These are phyloP conservation scores for Atethmia centrago DNA, from an alignment of 2,888 invertebrate species.

Conservation along the genomic window DNA sequence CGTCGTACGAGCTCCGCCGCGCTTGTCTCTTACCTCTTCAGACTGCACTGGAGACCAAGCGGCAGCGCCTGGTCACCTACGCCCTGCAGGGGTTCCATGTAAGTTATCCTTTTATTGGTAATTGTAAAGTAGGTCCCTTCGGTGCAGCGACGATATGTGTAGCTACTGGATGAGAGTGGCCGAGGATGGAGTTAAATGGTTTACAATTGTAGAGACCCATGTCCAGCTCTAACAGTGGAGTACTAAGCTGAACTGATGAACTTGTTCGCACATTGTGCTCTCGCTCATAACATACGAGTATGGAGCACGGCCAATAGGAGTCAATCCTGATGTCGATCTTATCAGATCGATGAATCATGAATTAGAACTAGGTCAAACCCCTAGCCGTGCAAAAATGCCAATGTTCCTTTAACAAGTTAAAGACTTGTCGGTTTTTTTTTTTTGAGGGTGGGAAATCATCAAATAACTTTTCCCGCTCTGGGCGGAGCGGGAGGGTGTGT, in stretches of 20 bases:
- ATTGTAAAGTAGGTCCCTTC: not conserved
- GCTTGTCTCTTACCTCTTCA: slow-evolving; percentile 96
- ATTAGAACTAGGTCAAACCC: slow-evolving; percentile 2
- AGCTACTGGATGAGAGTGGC: not conserved
- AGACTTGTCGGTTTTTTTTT: too few relatives aligned
- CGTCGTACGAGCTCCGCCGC: slow-evolving; percentile 95
- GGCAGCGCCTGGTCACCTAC: slow-evolving; percentile 95
- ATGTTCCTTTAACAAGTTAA: not conserved
- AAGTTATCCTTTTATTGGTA: slow-evolving; percentile 77
- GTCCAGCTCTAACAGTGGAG: not conserved
- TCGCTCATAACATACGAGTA: not conserved
- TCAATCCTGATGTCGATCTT: not conserved
- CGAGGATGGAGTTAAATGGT: not conserved
- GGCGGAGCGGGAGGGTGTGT: too few relatives aligned
- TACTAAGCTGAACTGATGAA: not conserved
- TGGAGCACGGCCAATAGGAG: not conserved
- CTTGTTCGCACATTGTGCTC: not conserved
- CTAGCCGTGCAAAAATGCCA: not conserved
- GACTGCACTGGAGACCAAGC: slow-evolving; percentile 96
- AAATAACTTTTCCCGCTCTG: too few relatives aligned
- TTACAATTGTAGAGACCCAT: not conserved
- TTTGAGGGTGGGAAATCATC: too few relatives aligned
- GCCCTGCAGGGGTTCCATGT: slow-evolving; percentile 97
- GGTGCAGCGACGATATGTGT: not conserved
- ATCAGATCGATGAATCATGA: not conserved